A percentile compares a stretch with the other conserved stretches of the same genome.
Conservation (phyloP, 2,113 vertebrate genomes). For the Pycnonotus jocosus region DNA sequence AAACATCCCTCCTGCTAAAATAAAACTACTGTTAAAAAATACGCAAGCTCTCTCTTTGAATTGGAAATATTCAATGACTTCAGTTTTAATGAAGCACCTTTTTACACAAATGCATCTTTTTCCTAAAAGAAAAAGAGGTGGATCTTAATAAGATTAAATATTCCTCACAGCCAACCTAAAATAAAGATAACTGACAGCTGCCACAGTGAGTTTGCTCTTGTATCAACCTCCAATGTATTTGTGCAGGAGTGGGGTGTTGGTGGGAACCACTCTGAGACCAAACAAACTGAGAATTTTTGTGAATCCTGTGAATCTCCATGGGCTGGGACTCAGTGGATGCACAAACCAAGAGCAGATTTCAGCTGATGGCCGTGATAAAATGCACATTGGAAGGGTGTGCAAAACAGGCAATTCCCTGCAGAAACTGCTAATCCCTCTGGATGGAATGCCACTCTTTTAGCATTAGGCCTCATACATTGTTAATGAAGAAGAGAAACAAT, state of each 20-base stretch:
- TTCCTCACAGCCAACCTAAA: background rate
- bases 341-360: background rate
- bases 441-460: background rate
- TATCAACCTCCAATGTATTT: background rate
- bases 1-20: background rate
- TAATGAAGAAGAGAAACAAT: constrained; percentile 24
- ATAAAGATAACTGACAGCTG: background rate
- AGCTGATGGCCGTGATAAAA: background rate
- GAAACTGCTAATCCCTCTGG: background rate
- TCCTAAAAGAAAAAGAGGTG: background rate
- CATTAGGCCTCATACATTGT: background rate
- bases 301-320: background rate
- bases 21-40: background rate
- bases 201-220: background rate
- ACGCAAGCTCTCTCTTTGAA: background rate
- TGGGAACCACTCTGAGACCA: background rate
- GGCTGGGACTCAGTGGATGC: background rate
- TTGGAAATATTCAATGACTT: background rate
- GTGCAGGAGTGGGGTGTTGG: background rate
- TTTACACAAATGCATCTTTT: background rate
- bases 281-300: background rate
- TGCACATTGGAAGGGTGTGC: background rate
- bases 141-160: background rate
- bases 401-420: background rate
- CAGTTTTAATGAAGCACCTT: background rate